Conservation (phyloP, 2,888 invertebrate species). For the Melieria picta region DNA sequence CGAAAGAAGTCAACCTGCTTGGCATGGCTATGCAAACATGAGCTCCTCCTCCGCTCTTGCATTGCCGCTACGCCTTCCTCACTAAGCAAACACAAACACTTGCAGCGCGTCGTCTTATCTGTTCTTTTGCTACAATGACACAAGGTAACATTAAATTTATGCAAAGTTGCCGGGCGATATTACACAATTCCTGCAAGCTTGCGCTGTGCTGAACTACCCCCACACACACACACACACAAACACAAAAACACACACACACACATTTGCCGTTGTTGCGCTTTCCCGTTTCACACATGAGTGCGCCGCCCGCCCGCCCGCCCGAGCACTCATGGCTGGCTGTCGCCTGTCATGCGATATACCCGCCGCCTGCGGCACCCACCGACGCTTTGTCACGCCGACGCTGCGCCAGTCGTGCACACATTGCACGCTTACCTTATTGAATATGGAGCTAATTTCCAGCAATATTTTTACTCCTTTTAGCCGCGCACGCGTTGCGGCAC, state of each 20-base stretch:
- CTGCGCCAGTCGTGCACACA: background rate
- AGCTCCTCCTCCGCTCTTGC: no score
- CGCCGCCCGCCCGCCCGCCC: no score
- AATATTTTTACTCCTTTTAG: conserved; percentile 16
- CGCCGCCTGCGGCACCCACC: background rate
- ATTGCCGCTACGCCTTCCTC: no score
- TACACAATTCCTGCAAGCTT: conserved; percentile 2
- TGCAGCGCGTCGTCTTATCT: no score
- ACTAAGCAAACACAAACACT: no score
- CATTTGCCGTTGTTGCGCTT: background rate
- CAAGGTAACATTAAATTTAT: conserved; percentile 34
- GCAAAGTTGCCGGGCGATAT: conserved; percentile 34
- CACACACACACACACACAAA: background rate
- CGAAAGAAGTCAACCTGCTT: no score
- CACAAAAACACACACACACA: background rate
- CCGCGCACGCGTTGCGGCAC: background rate
- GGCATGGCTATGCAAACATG: no score
- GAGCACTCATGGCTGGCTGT: no score
- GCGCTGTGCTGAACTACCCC: no score
- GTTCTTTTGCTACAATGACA: no score
- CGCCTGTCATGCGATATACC: no score
- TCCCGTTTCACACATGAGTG: background rate
- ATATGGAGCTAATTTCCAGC: conserved; percentile 27
- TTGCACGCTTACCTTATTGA: conserved; percentile 8
- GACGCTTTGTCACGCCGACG: background rate